phyloP scores from a whole-genome alignment of 1,140 invertebrate genomes.

The Aphidius ervi region DNA sequence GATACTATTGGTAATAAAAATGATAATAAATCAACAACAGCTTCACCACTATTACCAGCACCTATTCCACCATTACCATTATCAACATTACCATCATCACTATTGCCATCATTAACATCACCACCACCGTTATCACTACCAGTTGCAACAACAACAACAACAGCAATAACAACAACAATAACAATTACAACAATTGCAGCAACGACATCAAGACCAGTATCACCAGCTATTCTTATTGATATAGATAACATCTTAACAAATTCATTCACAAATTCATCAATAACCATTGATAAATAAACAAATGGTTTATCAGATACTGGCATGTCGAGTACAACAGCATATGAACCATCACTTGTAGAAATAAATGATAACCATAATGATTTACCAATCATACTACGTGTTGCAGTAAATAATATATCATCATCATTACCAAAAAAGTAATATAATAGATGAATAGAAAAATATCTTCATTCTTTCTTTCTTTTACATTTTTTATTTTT shows the following conservation, averaged over 20 bases:
- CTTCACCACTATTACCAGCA: neutral
- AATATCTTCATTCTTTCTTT: too few relatives aligned
- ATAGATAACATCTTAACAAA: too few relatives aligned
- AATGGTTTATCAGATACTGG: slow-evolving; percentile 42
- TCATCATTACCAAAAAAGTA: slow-evolving; percentile 26
- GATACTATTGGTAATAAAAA: slow-evolving; percentile 33
- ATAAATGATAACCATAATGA: slow-evolving; percentile 31
- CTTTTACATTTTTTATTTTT: too few relatives aligned
- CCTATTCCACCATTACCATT: neutral
- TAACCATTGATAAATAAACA: slow-evolving; percentile 37
- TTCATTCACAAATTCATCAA: too few relatives aligned
- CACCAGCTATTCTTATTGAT: too few relatives aligned
- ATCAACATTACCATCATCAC: too few relatives aligned
- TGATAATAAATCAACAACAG: slow-evolving; percentile 26
- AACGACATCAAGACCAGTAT: too few relatives aligned
- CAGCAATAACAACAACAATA: too few relatives aligned
- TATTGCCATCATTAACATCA: neutral
- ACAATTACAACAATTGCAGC: too few relatives aligned
- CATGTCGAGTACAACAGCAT: slow-evolving; percentile 26
- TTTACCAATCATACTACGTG: slow-evolving; percentile 23
- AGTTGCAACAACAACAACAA: neutral
- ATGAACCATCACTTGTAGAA: slow-evolving; percentile 30
- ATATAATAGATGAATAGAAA: slow-evolving; percentile 7
- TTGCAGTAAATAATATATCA: slow-evolving; percentile 28
- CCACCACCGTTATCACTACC: neutral